Evolutionary conservation across 2,888 invertebrate species (phyloP), one percentile per base, ranked within the genome.

Genomic region (Kryphioiulus occultus): DNA sequence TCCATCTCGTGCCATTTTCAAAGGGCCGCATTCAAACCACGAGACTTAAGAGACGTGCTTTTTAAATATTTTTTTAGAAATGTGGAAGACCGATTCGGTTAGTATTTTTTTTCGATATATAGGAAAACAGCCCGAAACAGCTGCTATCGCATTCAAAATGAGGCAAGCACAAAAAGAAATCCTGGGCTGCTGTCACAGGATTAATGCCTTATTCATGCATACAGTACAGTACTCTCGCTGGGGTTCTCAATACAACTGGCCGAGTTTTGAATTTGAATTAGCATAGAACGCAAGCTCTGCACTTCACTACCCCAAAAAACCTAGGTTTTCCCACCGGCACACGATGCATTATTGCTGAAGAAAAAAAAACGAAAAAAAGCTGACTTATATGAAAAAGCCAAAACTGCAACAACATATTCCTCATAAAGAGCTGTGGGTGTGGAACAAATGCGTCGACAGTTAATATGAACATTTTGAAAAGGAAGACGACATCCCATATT

Each of bases 121-220:
- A n/a, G n/a, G n/a, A n/a, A n/a, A n/a, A n/a, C n/a, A 39, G 3
- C 39, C 68, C 12, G n/a, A 68, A 68, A 68, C 68, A 68, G 68
- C 68, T 68, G 68, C 68, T 26, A 68, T 68, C 68, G 68, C 68
- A 68, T 68, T 68, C 68, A 68, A 26, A 68, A 68, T 26, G 68
- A 68, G 68, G 68, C 26, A 26, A 26, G 26, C 68, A 68, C 68
- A 68, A 68, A 68, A 68, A 68, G 26, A 68, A 68, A 68, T 68
- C 68, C 68, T 12, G 68, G 68, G 26, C 68, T 26, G 68, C 68
- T 68, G 68, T 26, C 68, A 68, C 68, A 68, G 68, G 68, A 68
- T 68, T 68, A 68, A 68, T 68, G 68, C 68, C 26, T 68, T 68
- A 68, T 68, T 68, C 68, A 68, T 68, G 68, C 68, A 68, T 26